Evolutionary conservation across 2,113 vertebrate genomes (phyloP), one percentile per base, ranked within the genome.

Genomic region (Psilopsiagon aurifrons): DNA sequence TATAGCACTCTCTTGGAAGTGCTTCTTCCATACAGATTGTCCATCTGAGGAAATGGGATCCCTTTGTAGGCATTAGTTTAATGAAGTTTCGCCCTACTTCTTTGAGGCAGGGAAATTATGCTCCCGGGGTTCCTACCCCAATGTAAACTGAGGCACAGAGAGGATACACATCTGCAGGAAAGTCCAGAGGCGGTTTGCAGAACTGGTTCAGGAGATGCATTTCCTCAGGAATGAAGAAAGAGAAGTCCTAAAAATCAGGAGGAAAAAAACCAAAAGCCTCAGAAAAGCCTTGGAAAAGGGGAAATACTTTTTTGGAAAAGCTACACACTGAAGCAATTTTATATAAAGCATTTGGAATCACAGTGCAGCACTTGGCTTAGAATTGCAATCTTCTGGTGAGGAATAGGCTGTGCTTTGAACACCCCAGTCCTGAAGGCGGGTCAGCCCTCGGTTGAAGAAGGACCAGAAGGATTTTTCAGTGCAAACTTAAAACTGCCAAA

Each of bases 321-420:
- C 94, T 92, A 86, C 96, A 96, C 90, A 88, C 92, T 97, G 97
- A 97, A 97, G 35, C 69, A 97, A 97, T 97, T 96, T 97, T 55
- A 92, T 95, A 88, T 87, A 95, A 95, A 95, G 73, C 94, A 47
- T 93, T 96, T 97, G 94, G 94, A 97, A 96, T 95, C 92, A 94
- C 94, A 96, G 92, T 1, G 0, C 86, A 52, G 90, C 89, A 80
- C 90, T 97, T 90, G 60, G 89, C 68, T 95, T 70, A 55, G 95
- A 97, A 97, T 97, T 92, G 96, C 92, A 96, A 95, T 97, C 96
- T 97, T 89, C 95, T 97, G 96, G 91, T 89, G 83, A 57, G 54
- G 78, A 94, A 69, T 29, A 69, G 35, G 62, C 90, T 86, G 75
- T 49, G 91, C 90, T 96, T 96, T 89, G 95, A 95, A 92, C 74